These are phyloP conservation scores for Cinclus cinclus DNA, from an alignment of 2,113 vertebrate genomes.

Conservation along the genomic window DNA sequence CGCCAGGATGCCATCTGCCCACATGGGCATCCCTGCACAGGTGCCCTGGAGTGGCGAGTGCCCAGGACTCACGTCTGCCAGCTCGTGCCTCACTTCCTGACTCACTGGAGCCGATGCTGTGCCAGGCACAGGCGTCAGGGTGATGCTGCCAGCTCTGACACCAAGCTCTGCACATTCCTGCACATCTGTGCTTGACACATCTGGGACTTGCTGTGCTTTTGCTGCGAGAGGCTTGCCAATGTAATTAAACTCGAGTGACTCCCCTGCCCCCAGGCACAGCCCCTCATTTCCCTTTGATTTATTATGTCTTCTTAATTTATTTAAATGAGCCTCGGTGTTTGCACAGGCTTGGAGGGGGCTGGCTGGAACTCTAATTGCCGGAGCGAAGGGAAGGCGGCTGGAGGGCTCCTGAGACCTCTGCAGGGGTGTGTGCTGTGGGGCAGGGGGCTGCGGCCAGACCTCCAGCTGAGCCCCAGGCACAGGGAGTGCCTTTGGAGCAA, in stretches of 20 bases:
- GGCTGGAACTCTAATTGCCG: slow-evolving; percentile 15
- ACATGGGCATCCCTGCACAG: accelerated
- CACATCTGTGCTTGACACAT: not conserved
- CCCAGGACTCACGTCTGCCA: not conserved
- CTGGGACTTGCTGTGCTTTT: not conserved
- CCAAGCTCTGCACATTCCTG: not conserved
- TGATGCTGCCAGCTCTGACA: not conserved
- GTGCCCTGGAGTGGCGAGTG: not conserved
- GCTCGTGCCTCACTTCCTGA: accelerated
- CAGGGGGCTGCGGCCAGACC: not conserved
- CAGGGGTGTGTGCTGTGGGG: not conserved
- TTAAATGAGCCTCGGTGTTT: slow-evolving; percentile 41
- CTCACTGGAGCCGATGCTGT: not conserved
- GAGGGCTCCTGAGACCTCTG: not conserved
- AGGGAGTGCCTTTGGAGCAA: not conserved
- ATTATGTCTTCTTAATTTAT: slow-evolving; percentile 60
- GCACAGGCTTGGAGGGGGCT: slow-evolving; percentile 39
- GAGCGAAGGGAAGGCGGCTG: not conserved
- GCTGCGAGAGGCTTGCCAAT: not conserved
- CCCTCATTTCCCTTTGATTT: slow-evolving; percentile 59
- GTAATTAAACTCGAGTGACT: slow-evolving; percentile 58
- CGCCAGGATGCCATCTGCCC: not conserved
- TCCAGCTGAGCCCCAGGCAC: not conserved
- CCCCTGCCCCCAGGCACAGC: slow-evolving; percentile 49
- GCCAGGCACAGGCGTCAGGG: accelerated